Evolutionary conservation across 1,140 invertebrate species (phyloP).

Genomic region (Drosophila orosa): DNA sequence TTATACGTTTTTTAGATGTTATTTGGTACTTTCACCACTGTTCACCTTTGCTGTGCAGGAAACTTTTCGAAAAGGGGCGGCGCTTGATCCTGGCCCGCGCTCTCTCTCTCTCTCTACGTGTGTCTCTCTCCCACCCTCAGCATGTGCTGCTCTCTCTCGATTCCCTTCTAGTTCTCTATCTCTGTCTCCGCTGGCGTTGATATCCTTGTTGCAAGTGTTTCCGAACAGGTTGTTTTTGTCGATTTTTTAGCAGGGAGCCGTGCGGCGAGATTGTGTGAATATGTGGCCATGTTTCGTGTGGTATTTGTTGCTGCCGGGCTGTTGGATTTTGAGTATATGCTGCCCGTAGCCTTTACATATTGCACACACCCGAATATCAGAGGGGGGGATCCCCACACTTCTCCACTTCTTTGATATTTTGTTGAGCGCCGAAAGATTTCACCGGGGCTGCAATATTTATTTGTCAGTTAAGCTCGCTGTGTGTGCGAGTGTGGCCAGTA

Average conservation of each 20-base stretch:
- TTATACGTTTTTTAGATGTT: not conserved
- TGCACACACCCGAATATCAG: constrained; percentile 46
- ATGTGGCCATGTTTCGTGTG: constrained; percentile 72
- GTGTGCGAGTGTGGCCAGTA: constrained; percentile 39
- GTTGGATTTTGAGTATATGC: constrained; percentile 76
- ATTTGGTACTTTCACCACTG: constrained; percentile 40
- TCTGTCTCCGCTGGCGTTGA: constrained; percentile 49
- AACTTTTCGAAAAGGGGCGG: constrained; percentile 73
- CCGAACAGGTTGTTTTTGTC: constrained; percentile 84
- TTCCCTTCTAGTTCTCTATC: constrained; percentile 19
- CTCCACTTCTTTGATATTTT: constrained; percentile 9
- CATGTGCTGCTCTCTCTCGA: constrained; percentile 26
- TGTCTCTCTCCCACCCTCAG: constrained; percentile 42
- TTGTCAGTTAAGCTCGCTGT: constrained; percentile 48
- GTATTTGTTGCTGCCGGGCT: constrained; percentile 44
- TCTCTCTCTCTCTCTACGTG: constrained; percentile 31
- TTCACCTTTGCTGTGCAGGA: constrained; percentile 12
- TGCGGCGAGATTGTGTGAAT: constrained; percentile 74
- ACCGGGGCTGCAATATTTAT: constrained; percentile 71
- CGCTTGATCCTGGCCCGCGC: constrained; percentile 47
- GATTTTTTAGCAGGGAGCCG: constrained; percentile 78
- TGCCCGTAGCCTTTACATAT: constrained; percentile 80
- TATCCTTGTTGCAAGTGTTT: constrained; percentile 83
- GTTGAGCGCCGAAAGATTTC: constrained; percentile 77
- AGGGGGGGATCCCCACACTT: not conserved